Percentiles rank a stretch among this genome's conserved stretches.
Evolutionary conservation across 2,888 invertebrate genomes (phyloP).

Genomic region (Morpho achilles): DNA sequence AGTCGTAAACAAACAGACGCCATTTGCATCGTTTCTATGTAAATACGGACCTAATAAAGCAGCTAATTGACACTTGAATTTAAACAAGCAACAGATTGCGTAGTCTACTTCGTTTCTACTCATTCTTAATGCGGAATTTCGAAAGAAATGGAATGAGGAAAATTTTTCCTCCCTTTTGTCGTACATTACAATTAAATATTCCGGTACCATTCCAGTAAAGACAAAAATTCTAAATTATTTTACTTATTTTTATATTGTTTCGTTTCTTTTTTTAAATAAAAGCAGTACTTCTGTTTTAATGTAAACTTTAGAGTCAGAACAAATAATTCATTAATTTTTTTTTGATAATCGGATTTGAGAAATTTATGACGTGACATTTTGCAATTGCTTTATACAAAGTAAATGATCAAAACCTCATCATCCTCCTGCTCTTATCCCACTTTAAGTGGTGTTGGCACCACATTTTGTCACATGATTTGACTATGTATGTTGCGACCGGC

Average conservation of each 20-base stretch:
- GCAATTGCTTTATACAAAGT: too few species aligned
- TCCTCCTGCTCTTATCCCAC: too few species aligned
- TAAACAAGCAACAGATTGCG: constrained; percentile 26
- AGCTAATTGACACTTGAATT: constrained; percentile 28
- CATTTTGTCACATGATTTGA: too few species aligned
- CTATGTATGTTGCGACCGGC: too few species aligned
- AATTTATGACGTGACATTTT: too few species aligned
- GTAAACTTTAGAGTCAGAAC: too few species aligned
- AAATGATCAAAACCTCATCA: too few species aligned
- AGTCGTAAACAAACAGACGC: constrained; percentile 37
- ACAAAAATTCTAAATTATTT: neutral
- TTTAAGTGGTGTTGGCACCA: too few species aligned
- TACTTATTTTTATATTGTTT: neutral
- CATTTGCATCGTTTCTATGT: constrained; percentile 35
- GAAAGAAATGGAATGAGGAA: constrained; percentile 10
- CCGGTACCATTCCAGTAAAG: neutral
- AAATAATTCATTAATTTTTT: too few species aligned
- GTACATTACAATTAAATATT: constrained; percentile 7
- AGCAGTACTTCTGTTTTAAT: too few species aligned
- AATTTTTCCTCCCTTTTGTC: constrained; percentile 2
- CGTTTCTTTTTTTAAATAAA: too few species aligned
- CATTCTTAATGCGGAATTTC: neutral
- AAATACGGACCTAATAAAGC: constrained; percentile 32
- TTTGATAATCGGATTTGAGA: too few species aligned
- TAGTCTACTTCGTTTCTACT: constrained; percentile 10